Evolutionary conservation across 2,797 vertebrate genomes (phyloP), one percentile per base, ranked within the genome.

Genomic region (Triplophysa bombifrons): DNA sequence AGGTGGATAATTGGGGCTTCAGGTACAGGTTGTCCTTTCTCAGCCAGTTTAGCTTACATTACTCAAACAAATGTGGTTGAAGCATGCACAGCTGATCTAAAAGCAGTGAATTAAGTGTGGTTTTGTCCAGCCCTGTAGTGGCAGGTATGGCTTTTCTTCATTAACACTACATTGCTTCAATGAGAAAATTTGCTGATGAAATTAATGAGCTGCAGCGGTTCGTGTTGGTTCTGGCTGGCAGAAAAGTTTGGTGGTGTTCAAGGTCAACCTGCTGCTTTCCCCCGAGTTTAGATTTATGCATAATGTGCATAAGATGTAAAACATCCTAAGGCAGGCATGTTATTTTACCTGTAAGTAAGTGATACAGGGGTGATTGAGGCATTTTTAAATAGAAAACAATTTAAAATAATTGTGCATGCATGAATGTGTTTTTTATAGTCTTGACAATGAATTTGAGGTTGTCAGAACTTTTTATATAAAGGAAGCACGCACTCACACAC

Each of bases 311-410:
- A 27, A 68, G 74, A 82, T 83, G 70, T 79, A 25, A 74, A 82
- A 73, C 48, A 81, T 20, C 72, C n/a, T 64, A 68, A 82, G 27
- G 70, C 69, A 83, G 20, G 25, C 55, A 50, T 64, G 69, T 53
- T 81, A 72, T 82, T 82, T 71, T 77, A 81, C 30, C 34, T 60
- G 10, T n/a, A 72, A 76, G 38, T 74, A 60, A 68, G 41, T 25
- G 56, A 27, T 67, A 44, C 64, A 71, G 34, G 76, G 64, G 66
- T 44, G 51, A 82, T 66, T 72, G 61, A 72, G 70, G 50, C 66
- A 50, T 41, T 12, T 82, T 72, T 66, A 84, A 82, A 84, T 78
- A 82, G 80, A 80, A 85, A 80, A n/a, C 74, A 72, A 74, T 84
- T 80, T 77, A 53, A 81, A 83, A 50, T 41, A 65, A 60, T 48